These are phyloP conservation scores for Drosophila yakuba DNA, from an alignment of 1,140 invertebrate species.

Conservation along the genomic window DNA sequence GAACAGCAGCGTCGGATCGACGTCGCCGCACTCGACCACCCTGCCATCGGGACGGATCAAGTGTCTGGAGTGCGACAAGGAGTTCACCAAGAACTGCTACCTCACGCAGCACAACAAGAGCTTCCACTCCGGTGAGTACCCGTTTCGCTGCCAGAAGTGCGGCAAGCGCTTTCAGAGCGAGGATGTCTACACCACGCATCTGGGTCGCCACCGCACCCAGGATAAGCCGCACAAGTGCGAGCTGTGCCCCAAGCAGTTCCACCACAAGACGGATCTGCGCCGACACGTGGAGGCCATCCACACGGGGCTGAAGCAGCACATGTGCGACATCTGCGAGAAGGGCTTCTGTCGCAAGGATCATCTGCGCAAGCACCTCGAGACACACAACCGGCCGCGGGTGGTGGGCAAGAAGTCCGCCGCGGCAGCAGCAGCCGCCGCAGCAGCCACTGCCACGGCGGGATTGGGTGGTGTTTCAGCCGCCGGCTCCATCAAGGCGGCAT, in stretches of 20 bases:
- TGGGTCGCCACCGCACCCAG: conserved; percentile 89
- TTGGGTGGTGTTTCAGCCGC: not conserved
- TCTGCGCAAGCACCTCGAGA: conserved; percentile 96
- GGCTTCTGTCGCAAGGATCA: conserved; percentile 97
- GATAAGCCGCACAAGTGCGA: conserved; percentile 96
- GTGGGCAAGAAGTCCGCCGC: conserved; percentile 71
- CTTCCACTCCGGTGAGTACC: conserved; percentile 94
- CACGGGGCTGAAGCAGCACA: conserved; percentile 92
- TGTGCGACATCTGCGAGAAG: conserved; percentile 93
- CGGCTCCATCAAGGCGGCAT: conserved; percentile 37
- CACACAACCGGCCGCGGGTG: conserved; percentile 87
- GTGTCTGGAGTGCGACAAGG: conserved; percentile 93
- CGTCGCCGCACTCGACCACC: conserved; percentile 73
- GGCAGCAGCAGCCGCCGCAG: conserved; percentile 27
- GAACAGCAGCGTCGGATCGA: conserved; percentile 57
- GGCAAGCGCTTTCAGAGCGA: conserved; percentile 92
- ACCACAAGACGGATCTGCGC: conserved; percentile 95
- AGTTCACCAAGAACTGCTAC: conserved; percentile 94
- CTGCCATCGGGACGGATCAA: conserved; percentile 86
- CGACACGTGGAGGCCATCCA: conserved; percentile 93
- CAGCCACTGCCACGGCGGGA: not conserved
- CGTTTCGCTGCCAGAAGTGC: conserved; percentile 93
- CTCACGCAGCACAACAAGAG: conserved; percentile 95
- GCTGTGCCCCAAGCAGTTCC: conserved; percentile 94
- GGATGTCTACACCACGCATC: conserved; percentile 89